Conservation (phyloP, 2,797 vertebrate genomes). For the Chromobotia macracanthus region DNA sequence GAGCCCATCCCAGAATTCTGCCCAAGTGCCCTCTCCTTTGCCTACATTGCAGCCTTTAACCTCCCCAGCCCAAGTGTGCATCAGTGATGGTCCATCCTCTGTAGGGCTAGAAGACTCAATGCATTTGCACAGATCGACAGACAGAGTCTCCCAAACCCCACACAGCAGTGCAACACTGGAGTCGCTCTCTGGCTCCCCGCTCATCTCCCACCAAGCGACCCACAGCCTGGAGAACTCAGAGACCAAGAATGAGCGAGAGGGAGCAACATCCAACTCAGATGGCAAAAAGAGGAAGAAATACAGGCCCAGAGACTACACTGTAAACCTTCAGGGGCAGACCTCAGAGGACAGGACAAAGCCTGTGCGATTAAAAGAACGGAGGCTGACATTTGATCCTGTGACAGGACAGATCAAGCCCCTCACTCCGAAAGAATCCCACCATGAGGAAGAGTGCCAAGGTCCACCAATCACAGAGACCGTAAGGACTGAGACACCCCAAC, state of each 20-base stretch:
- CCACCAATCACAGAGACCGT: slow-evolving; percentile 73
- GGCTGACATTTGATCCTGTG: slow-evolving; percentile 94
- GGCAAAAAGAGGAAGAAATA: slow-evolving; percentile 92
- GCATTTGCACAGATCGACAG: slow-evolving; percentile 79
- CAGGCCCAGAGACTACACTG: slow-evolving; percentile 88
- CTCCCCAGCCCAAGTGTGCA: slow-evolving; percentile 79
- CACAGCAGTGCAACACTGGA: slow-evolving; percentile 75
- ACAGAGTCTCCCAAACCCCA: slow-evolving; percentile 75
- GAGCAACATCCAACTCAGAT: slow-evolving; percentile 80
- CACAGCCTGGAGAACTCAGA: slow-evolving; percentile 63
- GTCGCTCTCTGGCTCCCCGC: slow-evolving; percentile 70
- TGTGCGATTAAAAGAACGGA: slow-evolving; percentile 96
- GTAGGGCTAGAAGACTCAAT: slow-evolving; percentile 72
- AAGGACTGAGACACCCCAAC: slow-evolving; percentile 83
- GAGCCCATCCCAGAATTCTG: slow-evolving; percentile 81
- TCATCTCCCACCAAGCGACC: slow-evolving; percentile 65
- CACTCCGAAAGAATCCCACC: slow-evolving; percentile 90
- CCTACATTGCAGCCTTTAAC: slow-evolving; percentile 77
- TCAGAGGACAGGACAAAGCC: slow-evolving; percentile 89
- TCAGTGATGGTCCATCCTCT: slow-evolving; percentile 75
- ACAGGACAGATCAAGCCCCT: slow-evolving; percentile 97
- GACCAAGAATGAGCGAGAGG: slow-evolving; percentile 76
- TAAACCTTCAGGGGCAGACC: slow-evolving; percentile 90
- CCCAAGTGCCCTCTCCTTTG: slow-evolving; percentile 78
- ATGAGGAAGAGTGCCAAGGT: slow-evolving; percentile 76